Evolutionary conservation across 2,113 vertebrate genomes (phyloP), one percentile per base, ranked within the genome.

Genomic region (Onychostoma macrolepis): DNA sequence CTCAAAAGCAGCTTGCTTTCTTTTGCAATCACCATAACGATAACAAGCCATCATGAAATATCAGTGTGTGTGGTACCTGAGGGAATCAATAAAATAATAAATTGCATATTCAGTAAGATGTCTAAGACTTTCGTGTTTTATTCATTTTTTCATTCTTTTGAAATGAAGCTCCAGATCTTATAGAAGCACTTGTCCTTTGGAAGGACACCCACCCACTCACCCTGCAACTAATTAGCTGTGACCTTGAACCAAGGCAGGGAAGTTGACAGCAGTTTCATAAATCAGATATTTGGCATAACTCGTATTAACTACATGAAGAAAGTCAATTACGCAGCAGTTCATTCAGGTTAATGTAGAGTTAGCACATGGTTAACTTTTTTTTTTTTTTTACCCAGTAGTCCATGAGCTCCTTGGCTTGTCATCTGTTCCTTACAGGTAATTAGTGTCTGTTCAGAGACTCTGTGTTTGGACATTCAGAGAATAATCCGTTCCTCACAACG

Each of bases 351-450:
- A 24, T 41, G 8, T 26, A 33, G 48, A 41, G 30, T 45, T 75
- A 30, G 43, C 33, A 24, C 80, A 78, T 71, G 24, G 26, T 71
- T 83, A 38, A 71, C 26, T 30, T 75, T 33, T 67, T 28, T 65
- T 30, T 30, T 74, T 65, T 15, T 65, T 67, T 33, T 33, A 48
- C 56, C 43, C 72, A 28, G 45, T 48, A 19, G 33, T 83, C 36
- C 81, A 83, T 83, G 58, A 83, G 79, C 36, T 4, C 77, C 28
- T 79, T 4, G 4, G 38, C 43, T 81, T 74, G 26, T 72, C 85
- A 63, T 11, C 72, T 79, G 84, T 72, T 89, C 89, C 72, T 76
- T 84, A 48, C 45, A 80, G 69, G 80, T 86, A 88, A 88, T 81
- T 86, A 67, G 74, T 85, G 80, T 77, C 71, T 78, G 38, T 86